Evolutionary conservation across 2,888 invertebrate species (phyloP).

Genomic region (Xestia sexstrigata): DNA sequence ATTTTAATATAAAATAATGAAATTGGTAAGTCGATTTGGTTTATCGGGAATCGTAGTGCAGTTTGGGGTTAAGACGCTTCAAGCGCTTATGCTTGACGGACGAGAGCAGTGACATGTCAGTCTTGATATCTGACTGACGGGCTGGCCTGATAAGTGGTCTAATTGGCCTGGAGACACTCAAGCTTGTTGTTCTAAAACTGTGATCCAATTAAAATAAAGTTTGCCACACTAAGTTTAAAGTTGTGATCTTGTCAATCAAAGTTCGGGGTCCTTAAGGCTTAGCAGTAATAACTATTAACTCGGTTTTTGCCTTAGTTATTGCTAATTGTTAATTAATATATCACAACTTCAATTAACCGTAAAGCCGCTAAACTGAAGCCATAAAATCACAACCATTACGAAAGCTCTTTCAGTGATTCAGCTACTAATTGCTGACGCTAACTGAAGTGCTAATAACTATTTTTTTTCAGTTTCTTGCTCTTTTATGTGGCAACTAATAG

Average conservation of each 20-base stretch:
- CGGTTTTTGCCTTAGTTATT: not conserved
- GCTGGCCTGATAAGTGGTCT: not conserved
- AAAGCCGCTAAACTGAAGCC: not conserved
- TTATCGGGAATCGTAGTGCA: slow-evolving; percentile 33
- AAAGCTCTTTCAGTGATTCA: slow-evolving; percentile 31
- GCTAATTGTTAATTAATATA: not conserved
- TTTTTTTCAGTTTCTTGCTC: not conserved
- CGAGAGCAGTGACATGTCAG: not conserved
- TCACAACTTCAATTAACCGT: not conserved
- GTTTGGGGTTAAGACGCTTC: slow-evolving; percentile 13
- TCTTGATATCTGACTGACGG: not conserved
- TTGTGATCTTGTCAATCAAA: not conserved
- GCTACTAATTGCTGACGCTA: not conserved
- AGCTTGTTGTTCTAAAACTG: not conserved
- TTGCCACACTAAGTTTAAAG: not conserved
- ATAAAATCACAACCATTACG: not conserved
- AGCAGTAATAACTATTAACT: not conserved
- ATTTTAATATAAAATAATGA: slow-evolving; percentile 78
- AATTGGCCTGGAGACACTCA: not conserved
- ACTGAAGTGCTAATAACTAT: not conserved
- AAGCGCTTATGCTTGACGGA: not conserved
- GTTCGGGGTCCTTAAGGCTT: not conserved
- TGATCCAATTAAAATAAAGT: not conserved
- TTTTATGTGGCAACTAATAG: not conserved
- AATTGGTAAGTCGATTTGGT: slow-evolving; percentile 84